A percentile compares a stretch with the other conserved stretches of the same genome.
Conservation (phyloP, 2,888 invertebrate species). For the Heteropelma amictum region DNA sequence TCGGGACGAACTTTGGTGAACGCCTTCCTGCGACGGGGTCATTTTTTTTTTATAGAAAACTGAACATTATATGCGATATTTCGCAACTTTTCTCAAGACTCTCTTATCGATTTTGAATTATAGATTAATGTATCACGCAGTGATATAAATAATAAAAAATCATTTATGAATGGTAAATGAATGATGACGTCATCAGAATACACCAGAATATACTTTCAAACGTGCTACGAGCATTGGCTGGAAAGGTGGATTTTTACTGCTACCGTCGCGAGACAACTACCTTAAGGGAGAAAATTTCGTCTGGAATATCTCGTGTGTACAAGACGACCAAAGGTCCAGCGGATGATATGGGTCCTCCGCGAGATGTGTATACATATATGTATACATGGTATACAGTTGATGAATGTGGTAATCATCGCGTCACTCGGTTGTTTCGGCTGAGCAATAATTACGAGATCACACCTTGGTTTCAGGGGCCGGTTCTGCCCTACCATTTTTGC, state of each 20-base stretch:
- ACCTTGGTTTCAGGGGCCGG: conserved; percentile 60
- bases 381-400: not conserved
- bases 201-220: too few relatives aligned
- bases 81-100: not conserved
- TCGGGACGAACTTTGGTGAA: conserved; percentile 21
- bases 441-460: conserved; percentile 73
- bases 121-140: too few relatives aligned
- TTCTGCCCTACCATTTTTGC: conserved; percentile 30
- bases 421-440: conserved; percentile 66
- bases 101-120: too few relatives aligned
- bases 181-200: too few relatives aligned
- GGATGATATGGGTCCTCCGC: not conserved
- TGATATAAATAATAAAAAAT: too few relatives aligned
- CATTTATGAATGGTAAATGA: too few relatives aligned
- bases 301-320: not conserved
- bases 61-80: not conserved
- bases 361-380: not conserved
- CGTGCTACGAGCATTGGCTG: too few relatives aligned
- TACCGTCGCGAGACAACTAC: too few relatives aligned
- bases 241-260: too few relatives aligned
- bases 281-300: too few relatives aligned
- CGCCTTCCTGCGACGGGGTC: conserved; percentile 37
- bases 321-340: not conserved
- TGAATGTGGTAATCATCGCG: conserved; percentile 72
- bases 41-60: not conserved